Evolutionary conservation across 2,797 vertebrate genomes (phyloP), one percentile per base, ranked within the genome.

Genomic region (Tympanoctomys barrerae): DNA sequence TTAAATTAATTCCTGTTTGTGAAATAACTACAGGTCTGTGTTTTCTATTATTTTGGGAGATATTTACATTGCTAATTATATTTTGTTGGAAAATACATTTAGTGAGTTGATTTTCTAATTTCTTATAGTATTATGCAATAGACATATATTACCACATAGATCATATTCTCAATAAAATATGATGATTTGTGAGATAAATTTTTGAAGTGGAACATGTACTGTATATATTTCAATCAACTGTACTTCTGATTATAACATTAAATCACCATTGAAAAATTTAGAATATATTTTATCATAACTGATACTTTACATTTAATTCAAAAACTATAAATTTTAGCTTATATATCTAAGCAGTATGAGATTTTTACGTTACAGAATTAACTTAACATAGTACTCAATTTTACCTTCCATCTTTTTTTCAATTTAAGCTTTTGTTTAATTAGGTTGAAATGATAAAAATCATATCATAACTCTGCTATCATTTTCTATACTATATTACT

Each of bases 1-100:
- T 96, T 95, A 95, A 97, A 97, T 97, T 94, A 97, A 59, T 95
- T 95, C 70, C 24, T 95, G 83, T 92, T 96, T 94, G 79, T 36
- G 68, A 94, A 92, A 78, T 85, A 92, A 89, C 57, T 92, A 96
- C 89, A 94, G 91, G 59, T 28, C 7, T 96, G 36, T 91, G 61
- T 2, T 59, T 93, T 85, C 84, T 94, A 77, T 89, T 96, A 95
- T 94, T 94, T 97, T 95, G 94, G 94, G 46, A 71, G 13, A 79
- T 95, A 97, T 96, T 97, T 96, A 88, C 62, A 95, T 89, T 81
- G 89, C 28, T 95, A 84, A 92, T 94, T 96, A 73, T 89, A 86
- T 89, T 85, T 91, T 94, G 31, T 91, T 96, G 49, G 8, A 0
- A 96, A 94, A 92, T 81, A 87, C 42, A 91, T 68, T 84, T 59